These are phyloP conservation scores for Globia sparganii DNA, from an alignment of 2,888 invertebrate species.

Conservation along the genomic window DNA sequence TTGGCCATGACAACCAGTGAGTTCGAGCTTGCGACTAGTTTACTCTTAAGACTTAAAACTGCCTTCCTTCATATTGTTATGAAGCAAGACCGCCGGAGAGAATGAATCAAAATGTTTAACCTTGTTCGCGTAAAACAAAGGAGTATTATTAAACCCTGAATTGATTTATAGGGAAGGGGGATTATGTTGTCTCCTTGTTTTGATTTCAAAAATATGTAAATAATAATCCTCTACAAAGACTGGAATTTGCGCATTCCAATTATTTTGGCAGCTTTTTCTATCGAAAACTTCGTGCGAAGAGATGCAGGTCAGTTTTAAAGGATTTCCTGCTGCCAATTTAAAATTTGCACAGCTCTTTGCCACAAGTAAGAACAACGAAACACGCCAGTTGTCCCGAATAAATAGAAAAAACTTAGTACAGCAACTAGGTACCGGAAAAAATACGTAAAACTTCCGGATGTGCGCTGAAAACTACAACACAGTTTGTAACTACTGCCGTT, in stretches of 20 bases:
- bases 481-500: constrained; percentile 33
- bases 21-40: too few species aligned
- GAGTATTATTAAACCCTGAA: not conserved
- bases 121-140: not conserved
- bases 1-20: too few species aligned
- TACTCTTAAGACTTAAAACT: not conserved
- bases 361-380: not conserved
- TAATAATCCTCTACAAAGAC: not conserved
- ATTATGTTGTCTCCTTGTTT: not conserved
- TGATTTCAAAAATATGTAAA: not conserved
- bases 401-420: constrained; percentile 20
- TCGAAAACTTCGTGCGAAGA: not conserved
- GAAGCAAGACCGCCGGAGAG: not conserved
- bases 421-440: constrained; percentile 12
- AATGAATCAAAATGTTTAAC: not conserved
- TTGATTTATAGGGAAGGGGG: not conserved
- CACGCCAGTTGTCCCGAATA: constrained; percentile 7
- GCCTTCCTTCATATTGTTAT: not conserved
- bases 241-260: not conserved
- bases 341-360: not conserved
- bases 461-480: constrained; percentile 38
- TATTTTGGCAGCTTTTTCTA: not conserved
- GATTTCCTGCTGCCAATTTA: not conserved
- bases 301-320: not conserved
- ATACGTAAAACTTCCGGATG: constrained; percentile 42